Evolutionary conservation across 2,113 vertebrate species (phyloP), one percentile per base, ranked within the genome.

Genomic region (Tricholaema leucomelas): DNA sequence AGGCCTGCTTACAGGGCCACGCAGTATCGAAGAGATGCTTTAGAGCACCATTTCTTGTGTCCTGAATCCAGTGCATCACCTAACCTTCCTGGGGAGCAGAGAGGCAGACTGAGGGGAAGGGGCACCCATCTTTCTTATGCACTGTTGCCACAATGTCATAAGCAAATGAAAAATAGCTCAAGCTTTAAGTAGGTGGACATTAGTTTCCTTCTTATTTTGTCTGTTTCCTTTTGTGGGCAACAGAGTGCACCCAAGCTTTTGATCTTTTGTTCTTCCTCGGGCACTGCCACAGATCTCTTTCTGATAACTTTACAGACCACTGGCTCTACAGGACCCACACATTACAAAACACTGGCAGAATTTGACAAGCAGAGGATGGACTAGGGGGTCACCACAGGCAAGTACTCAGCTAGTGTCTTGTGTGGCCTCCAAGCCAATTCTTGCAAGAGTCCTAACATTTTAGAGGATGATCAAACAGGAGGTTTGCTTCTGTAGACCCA

Each of bases 51-150:
- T 42, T 60, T 69, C 24, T 40, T 23, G 19, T 31, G 9, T 81
- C 31, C 50, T 15, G 3, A 52, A 80, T 60, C 12, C 27, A 56
- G 28, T 23, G 35, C 21, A 65, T 19, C 30, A 70, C 23, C 10
- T 55, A 65, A 61, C 7, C n/a, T 61, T 56, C 15, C n/a, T n/a
- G n/a, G 3, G 2, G 2, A 15, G 3, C 9, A 6, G 6, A 8
- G 5, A 35, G 2, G 48, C 48, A 48, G 48, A 23, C 12, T 48
- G 48, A 48, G 48, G 21, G 21, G 48, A 48, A 48, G 8, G 9
- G 9, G 3, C 58, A 75, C 63, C 20, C 17, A 16, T 52, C 18
- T 80, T 69, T 69, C 55, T 52, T 73, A 33, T 48, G 70, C 35
- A 58, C 12, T 55, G 30, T 31, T 67, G 12, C 58, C n/a, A 81